Evolutionary conservation across 2,113 vertebrate species (phyloP).

Genomic region (Dendropsophus ebraccatus): DNA sequence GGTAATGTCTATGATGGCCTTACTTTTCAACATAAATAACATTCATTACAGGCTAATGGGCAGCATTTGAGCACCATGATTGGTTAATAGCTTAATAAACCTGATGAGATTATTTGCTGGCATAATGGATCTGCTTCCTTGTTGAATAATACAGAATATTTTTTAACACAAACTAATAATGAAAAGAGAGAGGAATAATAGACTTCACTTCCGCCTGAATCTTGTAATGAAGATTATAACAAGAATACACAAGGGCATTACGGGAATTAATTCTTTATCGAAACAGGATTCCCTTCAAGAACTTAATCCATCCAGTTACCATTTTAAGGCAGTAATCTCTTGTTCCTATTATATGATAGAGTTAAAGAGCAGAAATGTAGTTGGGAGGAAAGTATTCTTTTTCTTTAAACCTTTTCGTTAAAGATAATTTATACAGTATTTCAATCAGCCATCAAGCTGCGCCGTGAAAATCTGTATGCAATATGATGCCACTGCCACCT

Average conservation of each 20-base stretch:
- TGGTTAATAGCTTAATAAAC: slow-evolving; percentile 29
- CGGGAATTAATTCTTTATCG: slow-evolving; percentile 54
- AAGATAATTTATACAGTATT: slow-evolving; percentile 39
- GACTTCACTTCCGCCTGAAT: slow-evolving; percentile 44
- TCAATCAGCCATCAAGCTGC: slow-evolving; percentile 9
- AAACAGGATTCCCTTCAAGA: slow-evolving; percentile 55
- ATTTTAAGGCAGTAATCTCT: slow-evolving; percentile 47
- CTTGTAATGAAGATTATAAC: slow-evolving; percentile 57
- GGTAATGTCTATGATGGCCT: not conserved
- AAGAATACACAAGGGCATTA: slow-evolving; percentile 50
- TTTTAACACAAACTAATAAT: slow-evolving; percentile 53
- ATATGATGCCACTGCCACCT: slow-evolving; percentile 12
- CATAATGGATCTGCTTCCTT: slow-evolving; percentile 28
- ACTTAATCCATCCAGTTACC: slow-evolving; percentile 55
- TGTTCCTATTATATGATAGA: slow-evolving; percentile 17
- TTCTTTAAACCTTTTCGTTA: not conserved
- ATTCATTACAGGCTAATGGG: not conserved
- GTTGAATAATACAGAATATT: slow-evolving; percentile 36
- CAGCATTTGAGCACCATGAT: slow-evolving; percentile 10
- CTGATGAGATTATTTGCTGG: slow-evolving; percentile 21
- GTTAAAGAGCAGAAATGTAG: slow-evolving; percentile 41
- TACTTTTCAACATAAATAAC: not conserved
- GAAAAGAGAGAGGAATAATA: slow-evolving; percentile 54
- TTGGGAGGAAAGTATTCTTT: slow-evolving; percentile 38
- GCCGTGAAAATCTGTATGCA: slow-evolving; percentile 4